Evolutionary conservation across 2,888 invertebrate genomes (phyloP).

Genomic region (Netelia fuscicornis): DNA sequence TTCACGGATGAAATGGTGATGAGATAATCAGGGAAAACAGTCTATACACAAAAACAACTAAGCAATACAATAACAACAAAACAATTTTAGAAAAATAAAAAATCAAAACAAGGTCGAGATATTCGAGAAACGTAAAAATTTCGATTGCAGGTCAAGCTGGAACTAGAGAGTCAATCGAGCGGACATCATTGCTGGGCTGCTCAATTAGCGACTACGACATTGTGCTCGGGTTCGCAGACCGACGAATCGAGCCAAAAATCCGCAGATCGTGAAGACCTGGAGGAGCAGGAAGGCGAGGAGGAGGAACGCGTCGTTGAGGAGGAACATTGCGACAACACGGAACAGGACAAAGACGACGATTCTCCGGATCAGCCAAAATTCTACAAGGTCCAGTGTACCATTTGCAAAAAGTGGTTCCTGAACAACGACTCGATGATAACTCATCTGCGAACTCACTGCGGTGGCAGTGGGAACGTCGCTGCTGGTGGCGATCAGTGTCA

Average conservation of each 20-base stretch:
- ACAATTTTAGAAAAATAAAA: not conserved
- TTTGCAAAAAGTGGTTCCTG: constrained; percentile 83
- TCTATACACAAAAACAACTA: not conserved
- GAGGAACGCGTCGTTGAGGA: constrained; percentile 5
- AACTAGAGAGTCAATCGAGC: constrained; percentile 79
- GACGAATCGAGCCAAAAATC: constrained; percentile 28
- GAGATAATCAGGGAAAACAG: constrained; percentile 32
- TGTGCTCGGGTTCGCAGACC: constrained; percentile 67
- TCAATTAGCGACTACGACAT: constrained; percentile 75
- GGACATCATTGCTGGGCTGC: constrained; percentile 80
- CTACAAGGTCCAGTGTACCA: constrained; percentile 82
- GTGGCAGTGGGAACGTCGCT: constrained; percentile 64
- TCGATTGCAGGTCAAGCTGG: constrained; percentile 79
- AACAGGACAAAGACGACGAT: constrained; percentile 18
- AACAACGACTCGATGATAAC: constrained; percentile 83
- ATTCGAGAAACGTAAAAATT: constrained; percentile 56
- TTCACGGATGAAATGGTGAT: constrained; percentile 83
- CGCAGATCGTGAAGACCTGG: not conserved
- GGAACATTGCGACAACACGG: constrained; percentile 4
- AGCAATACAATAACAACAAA: not conserved
- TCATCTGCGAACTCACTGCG: constrained; percentile 80
- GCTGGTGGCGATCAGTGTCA: constrained; percentile 78
- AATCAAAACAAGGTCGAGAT: constrained; percentile 20
- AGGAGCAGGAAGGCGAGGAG: constrained; percentile 4
- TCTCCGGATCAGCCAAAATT: constrained; percentile 75